A percentile compares a stretch with the other conserved stretches of the same genome.
Evolutionary conservation across 1,140 invertebrate genomes (phyloP).

Genomic region (Scylla paramamosain): DNA sequence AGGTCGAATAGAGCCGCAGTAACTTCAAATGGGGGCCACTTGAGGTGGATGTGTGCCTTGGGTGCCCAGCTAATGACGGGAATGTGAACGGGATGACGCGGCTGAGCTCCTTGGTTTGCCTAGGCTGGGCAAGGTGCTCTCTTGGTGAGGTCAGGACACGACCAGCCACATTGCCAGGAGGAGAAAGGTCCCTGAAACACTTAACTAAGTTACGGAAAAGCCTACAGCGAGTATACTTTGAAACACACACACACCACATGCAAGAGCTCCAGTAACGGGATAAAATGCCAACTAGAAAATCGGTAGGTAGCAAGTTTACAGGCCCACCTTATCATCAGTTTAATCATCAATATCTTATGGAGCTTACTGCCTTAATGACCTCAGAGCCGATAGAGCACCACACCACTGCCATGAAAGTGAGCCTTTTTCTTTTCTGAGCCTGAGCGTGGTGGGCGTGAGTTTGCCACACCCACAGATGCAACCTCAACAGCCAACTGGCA

Average conservation of each 20-base stretch:
- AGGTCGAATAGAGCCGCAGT: neutral
- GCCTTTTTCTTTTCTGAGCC: neutral
- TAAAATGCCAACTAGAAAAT: neutral
- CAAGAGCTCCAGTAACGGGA: neutral
- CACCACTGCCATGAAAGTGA: neutral
- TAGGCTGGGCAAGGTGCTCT: neutral
- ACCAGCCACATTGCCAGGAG: neutral
- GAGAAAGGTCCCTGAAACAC: neutral
- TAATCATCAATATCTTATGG: constrained; percentile 16
- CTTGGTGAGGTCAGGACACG: neutral
- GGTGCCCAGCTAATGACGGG: neutral
- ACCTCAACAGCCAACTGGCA: too few relatives aligned
- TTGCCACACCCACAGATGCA: neutral
- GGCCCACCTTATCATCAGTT: neutral
- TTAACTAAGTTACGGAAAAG: neutral
- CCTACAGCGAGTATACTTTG: neutral
- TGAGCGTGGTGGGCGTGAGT: neutral
- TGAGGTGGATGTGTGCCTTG: neutral
- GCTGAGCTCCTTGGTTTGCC: neutral
- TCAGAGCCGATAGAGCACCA: neutral
- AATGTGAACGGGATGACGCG: too few relatives aligned
- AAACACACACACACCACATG: neutral
- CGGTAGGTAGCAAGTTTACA: neutral
- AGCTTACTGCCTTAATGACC: constrained; percentile 22
- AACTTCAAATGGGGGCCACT: neutral